A percentile compares a stretch with the other conserved stretches of the same genome.
Evolutionary conservation across 64 coral and sea anemone species (phyloP).

Genomic region (Dendronephthya gigantea): DNA sequence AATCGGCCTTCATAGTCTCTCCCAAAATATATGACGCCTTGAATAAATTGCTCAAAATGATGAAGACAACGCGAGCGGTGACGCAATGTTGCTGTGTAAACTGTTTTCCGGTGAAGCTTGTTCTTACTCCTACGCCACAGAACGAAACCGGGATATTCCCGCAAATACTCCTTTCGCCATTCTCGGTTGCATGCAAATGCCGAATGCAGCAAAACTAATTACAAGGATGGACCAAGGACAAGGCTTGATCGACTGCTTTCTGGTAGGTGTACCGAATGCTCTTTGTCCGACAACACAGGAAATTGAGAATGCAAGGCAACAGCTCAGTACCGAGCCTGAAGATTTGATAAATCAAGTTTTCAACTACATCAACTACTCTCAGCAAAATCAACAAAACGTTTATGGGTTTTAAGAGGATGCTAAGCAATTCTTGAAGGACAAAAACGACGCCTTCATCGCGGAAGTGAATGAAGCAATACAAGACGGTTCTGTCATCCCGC

Average conservation of each 20-base stretch:
- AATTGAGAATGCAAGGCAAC: not conserved
- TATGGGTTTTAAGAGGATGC: not conserved
- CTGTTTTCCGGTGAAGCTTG: conserved; percentile 16
- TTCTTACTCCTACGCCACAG: conserved; percentile 24
- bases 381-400: not conserved
- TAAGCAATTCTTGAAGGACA: not conserved
- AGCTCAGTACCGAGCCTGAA: not conserved
- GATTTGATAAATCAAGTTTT: not conserved
- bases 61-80: not conserved
- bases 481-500: not conserved
- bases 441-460: conserved; percentile 3
- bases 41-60: not conserved
- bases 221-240: too few relatives aligned
- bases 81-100: conserved; percentile 9
- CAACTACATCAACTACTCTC: not conserved
- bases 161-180: too few relatives aligned
- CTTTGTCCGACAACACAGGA: not conserved
- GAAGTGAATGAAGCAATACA: conserved; percentile 14
- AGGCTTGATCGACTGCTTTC: not conserved
- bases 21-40: not conserved
- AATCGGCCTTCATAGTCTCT: not conserved
- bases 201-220: too few relatives aligned
- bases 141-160: conserved; percentile 7
- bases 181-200: too few relatives aligned
- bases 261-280: not conserved